A percentile compares a stretch with the other conserved stretches of the same genome.
phyloP scores from a whole-genome alignment of 2,113 vertebrate species.

The Heterotilapia buettikoferi region DNA sequence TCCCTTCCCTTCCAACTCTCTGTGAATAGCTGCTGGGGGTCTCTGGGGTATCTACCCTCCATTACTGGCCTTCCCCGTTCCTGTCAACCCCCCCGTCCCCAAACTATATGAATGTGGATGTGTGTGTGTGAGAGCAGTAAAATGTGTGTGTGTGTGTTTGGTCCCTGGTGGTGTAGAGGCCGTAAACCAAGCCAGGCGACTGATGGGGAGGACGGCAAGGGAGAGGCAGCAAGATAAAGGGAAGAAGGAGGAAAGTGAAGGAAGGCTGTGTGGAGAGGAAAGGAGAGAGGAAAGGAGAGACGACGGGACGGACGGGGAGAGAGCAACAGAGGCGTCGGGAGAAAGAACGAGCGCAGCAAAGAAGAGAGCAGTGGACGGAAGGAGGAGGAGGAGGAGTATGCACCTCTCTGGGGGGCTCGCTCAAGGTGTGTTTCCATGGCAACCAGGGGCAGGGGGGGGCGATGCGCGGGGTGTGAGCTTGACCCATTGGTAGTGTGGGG shows the following conservation, averaged over 20 bases:
- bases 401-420: slow-evolving; percentile 83
- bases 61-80: slow-evolving; percentile 27
- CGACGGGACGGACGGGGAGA: slow-evolving; percentile 2
- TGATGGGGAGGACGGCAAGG: slow-evolving; percentile 82
- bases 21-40: not conserved
- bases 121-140: not conserved
- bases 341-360: slow-evolving; percentile 31
- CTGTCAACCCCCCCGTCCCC: not conserved
- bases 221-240: slow-evolving; percentile 50
- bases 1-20: not conserved
- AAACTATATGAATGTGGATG: not conserved
- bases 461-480: slow-evolving; percentile 74
- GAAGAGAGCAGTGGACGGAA: slow-evolving; percentile 45
- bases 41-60: slow-evolving; percentile 6
- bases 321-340: slow-evolving; percentile 5
- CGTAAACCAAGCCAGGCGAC: slow-evolving; percentile 66
- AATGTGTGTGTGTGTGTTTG: not conserved
- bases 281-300: slow-evolving; percentile 16
- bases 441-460: slow-evolving; percentile 73
- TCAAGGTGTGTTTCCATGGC: slow-evolving; percentile 96
- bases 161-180: slow-evolving; percentile 36
- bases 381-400: slow-evolving; percentile 73
- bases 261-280: not conserved
- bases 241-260: slow-evolving; percentile 58
- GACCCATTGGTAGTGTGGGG: slow-evolving; percentile 88